phyloP scores from a whole-genome alignment of 53 echinoderm and acorn worm genomes.

The Holothuria scabra region DNA sequence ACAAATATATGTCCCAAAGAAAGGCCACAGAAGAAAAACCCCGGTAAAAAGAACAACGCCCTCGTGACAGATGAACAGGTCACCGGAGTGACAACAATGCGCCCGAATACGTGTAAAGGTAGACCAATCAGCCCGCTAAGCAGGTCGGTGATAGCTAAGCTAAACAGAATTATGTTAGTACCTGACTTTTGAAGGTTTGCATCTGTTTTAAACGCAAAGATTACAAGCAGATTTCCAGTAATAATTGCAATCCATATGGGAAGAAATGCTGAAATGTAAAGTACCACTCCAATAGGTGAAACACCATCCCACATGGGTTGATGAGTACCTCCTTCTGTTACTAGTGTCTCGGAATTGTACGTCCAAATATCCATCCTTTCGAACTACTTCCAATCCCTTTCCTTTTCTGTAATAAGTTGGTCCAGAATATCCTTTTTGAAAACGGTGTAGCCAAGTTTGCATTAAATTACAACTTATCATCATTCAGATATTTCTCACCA shows the following conservation, averaged over 20 bases:
- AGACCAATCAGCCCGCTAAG: constrained; percentile 65
- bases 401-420: too few species aligned
- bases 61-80: constrained; percentile 58
- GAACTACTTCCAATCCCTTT: too few species aligned
- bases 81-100: constrained; percentile 38
- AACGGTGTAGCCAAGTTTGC: too few species aligned
- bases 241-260: constrained; percentile 21
- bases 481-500: too few species aligned
- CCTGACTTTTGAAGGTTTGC: constrained; percentile 10
- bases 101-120: constrained; percentile 60
- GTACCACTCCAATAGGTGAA: neutral
- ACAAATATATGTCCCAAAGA: constrained; percentile 67
- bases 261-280: neutral
- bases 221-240: constrained; percentile 7
- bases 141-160: constrained; percentile 70
- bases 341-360: too few species aligned
- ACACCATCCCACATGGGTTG: too few species aligned
- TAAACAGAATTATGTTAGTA: constrained; percentile 63
- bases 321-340: too few species aligned
- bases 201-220: constrained; percentile 10
- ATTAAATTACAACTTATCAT: too few species aligned
- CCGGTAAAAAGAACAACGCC: constrained; percentile 60
- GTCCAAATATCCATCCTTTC: too few species aligned
- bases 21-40: constrained; percentile 66
- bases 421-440: too few species aligned